Evolutionary conservation across 2,797 vertebrate species (phyloP), one percentile per base, ranked within the genome.

Genomic region (Alexandromys oeconomus): DNA sequence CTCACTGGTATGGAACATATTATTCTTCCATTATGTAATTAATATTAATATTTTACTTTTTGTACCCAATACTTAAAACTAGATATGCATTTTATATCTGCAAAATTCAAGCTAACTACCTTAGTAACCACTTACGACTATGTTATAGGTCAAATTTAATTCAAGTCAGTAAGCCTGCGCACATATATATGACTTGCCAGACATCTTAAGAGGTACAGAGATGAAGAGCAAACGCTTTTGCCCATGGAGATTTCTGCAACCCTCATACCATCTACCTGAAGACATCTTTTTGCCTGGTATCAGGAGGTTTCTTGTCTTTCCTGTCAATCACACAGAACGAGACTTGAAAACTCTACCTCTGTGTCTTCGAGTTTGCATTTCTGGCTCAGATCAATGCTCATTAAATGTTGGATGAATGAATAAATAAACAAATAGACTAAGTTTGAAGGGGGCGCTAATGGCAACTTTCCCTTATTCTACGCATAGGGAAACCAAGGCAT

Each of bases 21-120:
- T 95, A 40, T 92, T 29, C 80, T 89, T 94, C 90, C 13, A 94
- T 59, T 12, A 46, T 5, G 0, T 82, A 84, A 88, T 87, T 46
- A 51, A 74, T 54, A 87, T 54, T 54, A 46, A 71, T 77, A 77
- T 48, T 95, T 92, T 77, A 9, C 23, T 59, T 84, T 69, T 46
- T 71, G n/a, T 81, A 61, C 43, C 4, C n/a, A 65, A 79, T 65
- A 40, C 27, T 95, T 61, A 77, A 37, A 90, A 69, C 25, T 17
- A 82, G 31, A 19, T 48, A 5, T 86, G 12, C 67, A 13, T 74
- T 93, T 94, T 65, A 40, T 10, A 84, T 3, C 59, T 13, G 67
- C 4, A 81, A 29, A 48, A 14, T 54, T 71, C 6, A 84, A 79
- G 89, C 59, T 25, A 63, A 19, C 59, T 61, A 51, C 40, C 37